phyloP scores from a whole-genome alignment of 2,888 invertebrate genomes.

The Dugesia japonica region DNA sequence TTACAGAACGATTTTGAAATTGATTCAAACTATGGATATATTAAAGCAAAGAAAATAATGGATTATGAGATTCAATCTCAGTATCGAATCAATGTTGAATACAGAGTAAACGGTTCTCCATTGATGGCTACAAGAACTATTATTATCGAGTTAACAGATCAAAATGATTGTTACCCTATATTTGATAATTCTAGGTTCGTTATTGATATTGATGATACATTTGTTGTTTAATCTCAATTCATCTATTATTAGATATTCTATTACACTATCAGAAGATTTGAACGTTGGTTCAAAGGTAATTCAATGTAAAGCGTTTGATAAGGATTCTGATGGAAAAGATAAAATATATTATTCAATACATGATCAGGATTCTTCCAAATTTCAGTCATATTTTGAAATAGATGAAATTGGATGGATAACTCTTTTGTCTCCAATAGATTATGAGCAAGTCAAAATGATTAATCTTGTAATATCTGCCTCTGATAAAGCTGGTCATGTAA shows the following conservation, averaged over 20 bases:
- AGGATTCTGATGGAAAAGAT: constrained; percentile 20
- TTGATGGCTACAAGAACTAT: neutral
- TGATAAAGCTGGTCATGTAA: neutral
- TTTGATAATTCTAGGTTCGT: neutral
- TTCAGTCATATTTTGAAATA: neutral
- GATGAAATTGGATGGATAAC: constrained; percentile 21
- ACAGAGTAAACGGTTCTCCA: neutral
- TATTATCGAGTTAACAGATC: neutral
- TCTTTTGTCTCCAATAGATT: neutral
- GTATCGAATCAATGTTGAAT: constrained; percentile 10
- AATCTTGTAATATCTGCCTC: neutral
- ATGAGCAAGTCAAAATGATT: neutral
- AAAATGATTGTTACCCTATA: constrained; percentile 1
- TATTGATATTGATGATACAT: too few species aligned
- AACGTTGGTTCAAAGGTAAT: neutral
- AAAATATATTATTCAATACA: neutral
- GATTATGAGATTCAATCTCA: neutral
- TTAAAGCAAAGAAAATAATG: neutral
- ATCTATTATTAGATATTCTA: neutral
- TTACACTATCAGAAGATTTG: constrained; percentile 16
- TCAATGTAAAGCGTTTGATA: constrained; percentile 16
- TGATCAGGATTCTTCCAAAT: neutral
- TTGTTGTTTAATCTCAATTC: too few species aligned
- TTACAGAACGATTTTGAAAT: constrained; percentile 4
- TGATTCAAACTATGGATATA: neutral